phyloP scores from a whole-genome alignment of 1,140 invertebrate genomes.

The Temnothorax nylanderi region DNA sequence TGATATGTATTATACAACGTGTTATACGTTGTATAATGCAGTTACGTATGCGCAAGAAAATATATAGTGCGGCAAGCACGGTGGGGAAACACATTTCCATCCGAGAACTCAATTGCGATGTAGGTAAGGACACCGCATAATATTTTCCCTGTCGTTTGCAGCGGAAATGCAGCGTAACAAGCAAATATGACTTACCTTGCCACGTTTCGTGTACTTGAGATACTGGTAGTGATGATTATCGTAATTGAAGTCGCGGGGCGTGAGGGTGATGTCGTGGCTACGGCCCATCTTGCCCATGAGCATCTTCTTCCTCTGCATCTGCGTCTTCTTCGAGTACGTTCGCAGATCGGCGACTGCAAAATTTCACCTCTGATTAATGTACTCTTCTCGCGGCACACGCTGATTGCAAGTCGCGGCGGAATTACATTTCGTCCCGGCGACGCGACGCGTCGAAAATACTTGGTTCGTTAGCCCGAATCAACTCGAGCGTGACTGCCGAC shows the following conservation, averaged over 20 bases:
- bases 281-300: slow-evolving; percentile 89
- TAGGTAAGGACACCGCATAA: background rate
- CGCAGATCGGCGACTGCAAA: slow-evolving; percentile 75
- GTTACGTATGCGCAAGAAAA: background rate
- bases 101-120: background rate
- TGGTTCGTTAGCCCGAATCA: slow-evolving; percentile 39
- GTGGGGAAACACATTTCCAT: background rate
- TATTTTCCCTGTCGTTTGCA: background rate
- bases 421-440: slow-evolving; percentile 46
- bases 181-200: slow-evolving; percentile 86
- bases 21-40: background rate
- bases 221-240: slow-evolving; percentile 94
- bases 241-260: slow-evolving; percentile 92
- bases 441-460: slow-evolving; percentile 50
- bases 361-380: slow-evolving; percentile 40
- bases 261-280: slow-evolving; percentile 88
- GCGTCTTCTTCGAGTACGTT: slow-evolving; percentile 87
- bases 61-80: background rate
- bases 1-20: background rate
- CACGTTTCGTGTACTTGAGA: slow-evolving; percentile 91
- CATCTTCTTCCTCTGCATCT: slow-evolving; percentile 87
- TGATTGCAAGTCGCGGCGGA: slow-evolving; percentile 56
- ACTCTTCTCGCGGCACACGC: slow-evolving; percentile 6
- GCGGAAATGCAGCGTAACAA: background rate
- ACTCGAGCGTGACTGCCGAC: slow-evolving; percentile 4